Conservation (phyloP, 2,888 invertebrate species). For the Oscheius sp. region DNA sequence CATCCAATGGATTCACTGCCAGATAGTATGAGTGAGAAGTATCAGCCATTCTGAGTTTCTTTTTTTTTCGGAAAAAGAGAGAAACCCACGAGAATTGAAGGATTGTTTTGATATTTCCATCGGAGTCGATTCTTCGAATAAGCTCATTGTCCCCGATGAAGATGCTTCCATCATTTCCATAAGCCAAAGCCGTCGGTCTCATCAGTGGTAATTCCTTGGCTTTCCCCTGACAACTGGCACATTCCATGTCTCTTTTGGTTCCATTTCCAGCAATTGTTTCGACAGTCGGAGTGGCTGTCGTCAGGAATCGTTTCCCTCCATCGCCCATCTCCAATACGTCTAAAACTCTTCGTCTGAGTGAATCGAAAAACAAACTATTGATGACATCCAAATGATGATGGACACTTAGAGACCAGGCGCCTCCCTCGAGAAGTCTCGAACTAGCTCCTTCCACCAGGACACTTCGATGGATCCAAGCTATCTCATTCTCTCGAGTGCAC, state of each 20-base stretch:
- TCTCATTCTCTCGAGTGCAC: slow-evolving; percentile 80
- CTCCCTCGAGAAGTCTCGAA: slow-evolving; percentile 40
- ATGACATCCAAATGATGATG: slow-evolving; percentile 99
- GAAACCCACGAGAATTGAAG: slow-evolving; percentile 29
- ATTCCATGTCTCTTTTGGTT: slow-evolving; percentile 40
- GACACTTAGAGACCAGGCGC: slow-evolving; percentile 93
- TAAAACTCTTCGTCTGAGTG: slow-evolving; percentile 68
- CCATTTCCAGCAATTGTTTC: slow-evolving; percentile 35
- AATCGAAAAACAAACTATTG: slow-evolving; percentile 78
- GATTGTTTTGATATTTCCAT: slow-evolving; percentile 38
- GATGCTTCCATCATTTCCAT: slow-evolving; percentile 93
- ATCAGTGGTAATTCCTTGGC: slow-evolving; percentile 74
- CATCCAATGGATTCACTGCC: slow-evolving; percentile 93
- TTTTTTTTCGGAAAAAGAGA: slow-evolving; percentile 9
- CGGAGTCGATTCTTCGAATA: slow-evolving; percentile 78
- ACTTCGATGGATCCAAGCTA: slow-evolving; percentile 94
- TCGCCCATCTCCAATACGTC: slow-evolving; percentile 96
- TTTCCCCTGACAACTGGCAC: slow-evolving; percentile 18
- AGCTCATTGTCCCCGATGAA: slow-evolving; percentile 75
- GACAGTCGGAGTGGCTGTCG: slow-evolving; percentile 30
- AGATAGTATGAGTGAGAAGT: slow-evolving; percentile 94
- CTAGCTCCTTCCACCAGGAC: slow-evolving; percentile 77
- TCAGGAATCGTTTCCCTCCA: slow-evolving; percentile 83
- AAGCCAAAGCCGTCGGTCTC: slow-evolving; percentile 91
- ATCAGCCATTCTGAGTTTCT: slow-evolving; percentile 83